These are phyloP conservation scores for Monodelphis domestica DNA, from an alignment of 2,797 vertebrate genomes.

Conservation along the genomic window DNA sequence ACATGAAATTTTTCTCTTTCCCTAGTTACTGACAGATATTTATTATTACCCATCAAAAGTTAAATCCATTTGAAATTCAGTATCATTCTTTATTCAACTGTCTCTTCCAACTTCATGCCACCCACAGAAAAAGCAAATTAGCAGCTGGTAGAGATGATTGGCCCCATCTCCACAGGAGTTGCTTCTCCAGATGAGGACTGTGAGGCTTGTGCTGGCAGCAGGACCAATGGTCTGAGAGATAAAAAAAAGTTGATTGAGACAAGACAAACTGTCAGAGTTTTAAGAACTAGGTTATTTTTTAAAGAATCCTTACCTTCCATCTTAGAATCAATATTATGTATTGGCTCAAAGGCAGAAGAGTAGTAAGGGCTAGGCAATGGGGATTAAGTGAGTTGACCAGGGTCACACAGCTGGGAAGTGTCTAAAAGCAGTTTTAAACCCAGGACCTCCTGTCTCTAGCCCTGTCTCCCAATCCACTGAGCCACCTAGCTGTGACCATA, in stretches of 20 bases:
- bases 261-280: neutral
- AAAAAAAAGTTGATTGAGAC: too few species aligned
- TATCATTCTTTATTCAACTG: neutral
- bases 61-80: neutral
- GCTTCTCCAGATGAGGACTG: neutral
- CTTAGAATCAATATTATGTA: too few species aligned
- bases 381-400: too few species aligned
- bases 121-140: neutral
- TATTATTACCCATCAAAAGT: neutral
- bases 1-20: neutral
- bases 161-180: neutral
- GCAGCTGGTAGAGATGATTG: neutral
- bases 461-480: too few species aligned
- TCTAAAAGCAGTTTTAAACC: too few species aligned
- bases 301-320: too few species aligned
- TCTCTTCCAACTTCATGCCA: neutral
- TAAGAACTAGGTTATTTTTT: too few species aligned
- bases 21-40: neutral
- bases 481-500: too few species aligned
- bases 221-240: neutral
- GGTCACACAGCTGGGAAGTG: too few species aligned
- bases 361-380: too few species aligned
- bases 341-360: too few species aligned
- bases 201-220: neutral
- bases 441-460: too few species aligned